Base-by-base conservation (phyloP, 2,888 invertebrate species). In the Augiades crinisus region DNA sequence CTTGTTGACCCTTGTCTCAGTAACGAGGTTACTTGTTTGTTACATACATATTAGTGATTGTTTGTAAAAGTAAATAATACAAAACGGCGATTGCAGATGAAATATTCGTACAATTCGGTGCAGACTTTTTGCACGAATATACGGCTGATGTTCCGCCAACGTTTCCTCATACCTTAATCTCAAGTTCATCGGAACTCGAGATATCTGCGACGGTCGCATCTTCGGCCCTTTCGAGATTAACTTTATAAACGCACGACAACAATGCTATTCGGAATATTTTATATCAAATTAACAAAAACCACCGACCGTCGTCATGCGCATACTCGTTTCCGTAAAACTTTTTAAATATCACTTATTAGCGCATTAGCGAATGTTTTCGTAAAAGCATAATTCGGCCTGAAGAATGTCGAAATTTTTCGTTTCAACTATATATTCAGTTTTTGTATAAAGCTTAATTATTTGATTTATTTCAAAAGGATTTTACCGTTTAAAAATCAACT, bases 291-390 rank as follows among this genome's bases (percentile, higher is more conserved):
- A 45, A 41, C 44, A 50, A 54, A 56, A 53, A 52, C 22, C 5
- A 44, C 34, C 33, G 37, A 37, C 51, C 44, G 34, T 19, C 37
- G 36, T 34, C 31, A 46, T 47, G 37, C 37, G 49, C 52, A 51
- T 47, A 12, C 44, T 36, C 17, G 43, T 53, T 53, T 53, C 36
- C 46, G 51, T 54, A 62, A 62, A 62, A 61, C 57, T 66, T 65
- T 67, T 64, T 60, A 60, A 71, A 74, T 66, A 66, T 58, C 55
- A 61, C 67, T 72, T 74, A 75, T 75, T 75, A 77, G 62, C 61
- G 64, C 61, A 65, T 67, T 61, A 64, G 64, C 62, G 62, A 53
- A 72, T 68, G 62, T 70, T 70, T 70, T 64, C 62, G 22, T 51
- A 51, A 51, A 51, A 31, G 31, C 16, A 44, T 51, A 51, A 51